These are phyloP conservation scores for Mungos mungo DNA, from an alignment of 2,113 vertebrate species.

Conservation along the genomic window DNA sequence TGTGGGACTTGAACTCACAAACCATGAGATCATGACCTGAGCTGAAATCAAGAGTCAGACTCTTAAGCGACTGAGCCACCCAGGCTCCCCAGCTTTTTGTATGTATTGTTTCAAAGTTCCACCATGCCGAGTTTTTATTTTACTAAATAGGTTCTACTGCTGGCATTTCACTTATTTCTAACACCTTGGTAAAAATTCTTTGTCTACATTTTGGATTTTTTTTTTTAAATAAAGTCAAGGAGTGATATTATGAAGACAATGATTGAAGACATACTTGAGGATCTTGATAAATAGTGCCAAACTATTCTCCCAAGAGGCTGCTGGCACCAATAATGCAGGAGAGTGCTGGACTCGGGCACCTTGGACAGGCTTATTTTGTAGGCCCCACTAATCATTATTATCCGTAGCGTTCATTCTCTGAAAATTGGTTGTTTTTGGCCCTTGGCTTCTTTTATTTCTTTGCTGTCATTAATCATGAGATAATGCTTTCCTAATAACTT, in stretches of 20 bases:
- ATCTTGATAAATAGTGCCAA: background rate
- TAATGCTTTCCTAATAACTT: constrained; percentile 67
- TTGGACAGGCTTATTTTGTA: background rate
- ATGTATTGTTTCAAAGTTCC: background rate
- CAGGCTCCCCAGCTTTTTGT: background rate
- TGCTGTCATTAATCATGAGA: constrained; percentile 64
- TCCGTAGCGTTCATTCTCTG: constrained; percentile 44
- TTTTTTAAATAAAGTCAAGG: background rate
- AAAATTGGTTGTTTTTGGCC: constrained; percentile 61
- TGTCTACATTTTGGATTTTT: background rate
- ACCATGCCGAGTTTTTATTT: background rate
- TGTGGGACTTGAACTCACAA: too few species aligned
- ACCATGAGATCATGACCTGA: too few species aligned
- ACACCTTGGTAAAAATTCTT: constrained; percentile 4
- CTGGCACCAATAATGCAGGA: background rate
- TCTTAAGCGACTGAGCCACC: too few species aligned
- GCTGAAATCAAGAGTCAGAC: too few species aligned
- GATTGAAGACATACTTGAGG: background rate
- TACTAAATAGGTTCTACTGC: background rate
- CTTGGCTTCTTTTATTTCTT: constrained; percentile 57
- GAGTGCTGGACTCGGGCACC: too few species aligned
- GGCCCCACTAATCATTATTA: constrained; percentile 4
- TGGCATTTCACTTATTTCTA: constrained; percentile 33
- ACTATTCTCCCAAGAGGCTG: background rate
- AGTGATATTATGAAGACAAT: background rate